These are phyloP conservation scores for Tigriopus japonicus DNA, from an alignment of 1,140 invertebrate species.

Conservation along the genomic window DNA sequence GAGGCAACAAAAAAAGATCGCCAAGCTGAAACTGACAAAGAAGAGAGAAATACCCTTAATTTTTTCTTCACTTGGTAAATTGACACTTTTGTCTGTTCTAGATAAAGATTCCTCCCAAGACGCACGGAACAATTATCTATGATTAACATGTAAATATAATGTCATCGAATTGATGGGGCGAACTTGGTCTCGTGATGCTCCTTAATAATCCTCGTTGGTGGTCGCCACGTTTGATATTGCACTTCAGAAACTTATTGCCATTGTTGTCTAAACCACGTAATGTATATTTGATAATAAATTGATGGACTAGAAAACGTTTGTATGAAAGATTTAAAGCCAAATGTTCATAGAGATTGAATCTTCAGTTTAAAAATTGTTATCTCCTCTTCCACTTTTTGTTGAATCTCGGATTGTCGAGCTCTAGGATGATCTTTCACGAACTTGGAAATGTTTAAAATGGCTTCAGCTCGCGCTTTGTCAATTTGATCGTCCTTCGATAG, in stretches of 20 bases:
- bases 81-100: neutral
- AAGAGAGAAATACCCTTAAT: neutral
- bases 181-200: too few species aligned
- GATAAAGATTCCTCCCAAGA: neutral
- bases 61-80: constrained; percentile 1
- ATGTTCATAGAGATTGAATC: neutral
- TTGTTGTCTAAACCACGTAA: too few species aligned
- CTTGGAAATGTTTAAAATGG: neutral
- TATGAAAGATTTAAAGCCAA: too few species aligned
- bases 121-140: neutral
- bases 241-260: too few species aligned
- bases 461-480: neutral
- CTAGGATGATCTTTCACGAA: neutral
- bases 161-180: too few species aligned
- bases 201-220: too few species aligned
- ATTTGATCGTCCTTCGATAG: neutral
- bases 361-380: neutral
- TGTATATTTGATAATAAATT: too few species aligned
- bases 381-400: neutral
- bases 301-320: too few species aligned
- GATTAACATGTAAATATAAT: too few species aligned
- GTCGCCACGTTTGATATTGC: too few species aligned
- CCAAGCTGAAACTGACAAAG: neutral
- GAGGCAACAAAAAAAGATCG: neutral
- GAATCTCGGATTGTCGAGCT: neutral